Evolutionary conservation across 1,140 invertebrate species (phyloP).

Genomic region (Drosophila auraria): DNA sequence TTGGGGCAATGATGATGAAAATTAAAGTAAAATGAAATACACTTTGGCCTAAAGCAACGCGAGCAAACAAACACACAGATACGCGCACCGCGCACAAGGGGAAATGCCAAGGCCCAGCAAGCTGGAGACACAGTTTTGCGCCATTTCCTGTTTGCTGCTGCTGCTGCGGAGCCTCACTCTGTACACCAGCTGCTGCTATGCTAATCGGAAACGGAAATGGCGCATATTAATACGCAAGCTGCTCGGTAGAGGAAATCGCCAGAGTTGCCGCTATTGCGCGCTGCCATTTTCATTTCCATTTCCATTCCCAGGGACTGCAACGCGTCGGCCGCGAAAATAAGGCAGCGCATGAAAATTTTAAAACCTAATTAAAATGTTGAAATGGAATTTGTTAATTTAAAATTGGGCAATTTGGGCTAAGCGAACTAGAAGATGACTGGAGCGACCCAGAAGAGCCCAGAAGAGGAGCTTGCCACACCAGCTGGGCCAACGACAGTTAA

Average conservation of each 20-base stretch:
- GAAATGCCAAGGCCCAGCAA: constrained; percentile 36
- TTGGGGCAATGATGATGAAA: constrained; percentile 80
- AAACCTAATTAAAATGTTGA: constrained; percentile 84
- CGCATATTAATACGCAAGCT: constrained; percentile 83
- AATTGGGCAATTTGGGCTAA: constrained; percentile 78
- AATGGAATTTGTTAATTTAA: constrained; percentile 84
- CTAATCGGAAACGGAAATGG: constrained; percentile 83
- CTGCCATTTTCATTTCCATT: constrained; percentile 33
- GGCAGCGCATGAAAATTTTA: constrained; percentile 78
- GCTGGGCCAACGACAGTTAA: constrained; percentile 64
- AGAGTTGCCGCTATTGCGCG: constrained; percentile 15
- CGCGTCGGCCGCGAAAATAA: constrained; percentile 35
- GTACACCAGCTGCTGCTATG: constrained; percentile 75
- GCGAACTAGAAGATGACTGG: constrained; percentile 50
- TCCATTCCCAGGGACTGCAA: constrained; percentile 43
- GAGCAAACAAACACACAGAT: constrained; percentile 6
- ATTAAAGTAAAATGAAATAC: constrained; percentile 83
- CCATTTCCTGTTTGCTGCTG: constrained; percentile 71
- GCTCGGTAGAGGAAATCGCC: constrained; percentile 69
- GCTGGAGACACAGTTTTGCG: constrained; percentile 71
- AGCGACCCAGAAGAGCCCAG: constrained; percentile 23
- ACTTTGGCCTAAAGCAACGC: constrained; percentile 55
- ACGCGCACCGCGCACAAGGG: not conserved
- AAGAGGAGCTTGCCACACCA: constrained; percentile 36
- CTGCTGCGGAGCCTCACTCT: constrained; percentile 35